These are phyloP conservation scores for Clarias gariepinus DNA, from an alignment of 2,113 vertebrate genomes.

Conservation along the genomic window DNA sequence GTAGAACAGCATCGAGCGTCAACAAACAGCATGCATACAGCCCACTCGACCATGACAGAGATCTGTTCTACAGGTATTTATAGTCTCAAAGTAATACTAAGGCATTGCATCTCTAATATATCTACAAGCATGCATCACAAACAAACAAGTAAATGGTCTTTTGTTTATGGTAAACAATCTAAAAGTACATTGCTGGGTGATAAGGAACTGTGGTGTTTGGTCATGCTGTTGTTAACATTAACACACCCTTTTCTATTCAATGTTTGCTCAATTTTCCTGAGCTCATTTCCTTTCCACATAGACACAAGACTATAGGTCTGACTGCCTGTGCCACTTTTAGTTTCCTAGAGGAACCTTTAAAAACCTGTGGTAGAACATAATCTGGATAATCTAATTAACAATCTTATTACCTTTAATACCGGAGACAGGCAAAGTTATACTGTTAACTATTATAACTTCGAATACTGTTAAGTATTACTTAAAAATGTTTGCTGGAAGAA, in stretches of 20 bases:
- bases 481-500: not conserved
- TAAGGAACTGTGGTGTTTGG: not conserved
- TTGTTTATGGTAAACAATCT: not conserved
- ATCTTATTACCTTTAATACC: not conserved
- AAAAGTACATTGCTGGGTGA: not conserved
- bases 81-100: not conserved
- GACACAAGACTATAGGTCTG: not conserved
- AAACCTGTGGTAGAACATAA: not conserved
- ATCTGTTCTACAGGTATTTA: not conserved
- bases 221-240: slow-evolving; percentile 15
- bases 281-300: slow-evolving; percentile 29
- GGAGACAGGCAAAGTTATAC: not conserved
- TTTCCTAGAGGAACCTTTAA: not conserved
- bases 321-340: not conserved
- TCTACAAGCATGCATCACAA: not conserved
- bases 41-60: not conserved
- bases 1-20: not conserved
- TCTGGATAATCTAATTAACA: not conserved
- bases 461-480: not conserved
- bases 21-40: not conserved
- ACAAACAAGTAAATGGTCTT: not conserved
- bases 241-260: slow-evolving; percentile 17
- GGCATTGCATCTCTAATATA: not conserved
- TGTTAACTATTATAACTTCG: no score
- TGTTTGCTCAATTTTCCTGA: slow-evolving; percentile 35